These are phyloP conservation scores for Clupea harengus DNA, from an alignment of 2,113 vertebrate species.

Conservation along the genomic window DNA sequence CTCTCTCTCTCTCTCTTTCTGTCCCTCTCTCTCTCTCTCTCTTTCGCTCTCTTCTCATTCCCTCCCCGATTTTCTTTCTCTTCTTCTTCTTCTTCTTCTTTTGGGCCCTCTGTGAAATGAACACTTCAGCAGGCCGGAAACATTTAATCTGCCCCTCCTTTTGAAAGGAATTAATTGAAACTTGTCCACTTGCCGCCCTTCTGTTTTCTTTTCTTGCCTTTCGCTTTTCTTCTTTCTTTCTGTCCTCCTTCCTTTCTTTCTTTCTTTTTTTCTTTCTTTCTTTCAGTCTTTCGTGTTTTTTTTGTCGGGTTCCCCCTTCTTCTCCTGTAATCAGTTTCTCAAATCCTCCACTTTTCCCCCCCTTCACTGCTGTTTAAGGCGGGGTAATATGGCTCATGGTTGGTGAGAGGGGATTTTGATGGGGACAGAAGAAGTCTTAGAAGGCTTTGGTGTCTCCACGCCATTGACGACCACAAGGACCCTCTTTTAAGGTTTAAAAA, in stretches of 20 bases:
- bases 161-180: constrained; percentile 99
- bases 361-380: background rate
- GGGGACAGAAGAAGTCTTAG: background rate
- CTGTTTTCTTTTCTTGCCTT: constrained; percentile 61
- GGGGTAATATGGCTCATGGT: background rate
- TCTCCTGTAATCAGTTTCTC: background rate
- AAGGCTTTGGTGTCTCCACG: background rate
- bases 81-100: constrained; percentile 48
- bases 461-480: background rate
- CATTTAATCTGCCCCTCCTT: constrained; percentile 97
- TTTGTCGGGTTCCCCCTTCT: background rate
- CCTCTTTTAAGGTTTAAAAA: background rate
- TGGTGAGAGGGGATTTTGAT: background rate
- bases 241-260: background rate
- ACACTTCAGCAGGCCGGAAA: constrained; percentile 99
- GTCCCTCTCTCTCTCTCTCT: constrained; percentile 54
- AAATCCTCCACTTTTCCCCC: background rate
- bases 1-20: background rate
- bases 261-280: background rate
- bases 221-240: background rate
- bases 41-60: constrained; percentile 67
- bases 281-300: background rate
- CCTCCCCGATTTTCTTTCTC: constrained; percentile 75
- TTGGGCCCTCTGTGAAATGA: constrained; percentile 92
- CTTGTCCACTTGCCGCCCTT: constrained; percentile 86